Percentiles rank a stretch among this genome's conserved stretches.
Evolutionary conservation across 2,888 invertebrate genomes (phyloP).

Genomic region (Epirrhoe tristata): DNA sequence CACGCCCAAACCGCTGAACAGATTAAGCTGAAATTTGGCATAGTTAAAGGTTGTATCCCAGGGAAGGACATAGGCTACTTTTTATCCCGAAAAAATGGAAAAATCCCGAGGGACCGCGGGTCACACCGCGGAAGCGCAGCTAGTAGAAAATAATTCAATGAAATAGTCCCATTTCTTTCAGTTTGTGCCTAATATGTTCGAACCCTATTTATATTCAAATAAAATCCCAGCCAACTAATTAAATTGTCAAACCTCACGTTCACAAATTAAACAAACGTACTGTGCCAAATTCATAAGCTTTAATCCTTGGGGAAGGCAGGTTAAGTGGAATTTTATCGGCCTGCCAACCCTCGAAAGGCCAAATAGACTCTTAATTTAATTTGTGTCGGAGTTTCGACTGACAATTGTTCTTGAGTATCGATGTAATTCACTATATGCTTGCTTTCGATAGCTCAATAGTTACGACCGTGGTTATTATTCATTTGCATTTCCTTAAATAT

Average conservation of each 20-base stretch:
- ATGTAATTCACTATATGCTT: background rate
- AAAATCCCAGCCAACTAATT: conserved; percentile 8
- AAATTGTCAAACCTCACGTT: conserved; percentile 17
- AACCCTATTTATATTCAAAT: background rate
- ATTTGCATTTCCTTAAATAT: too few species aligned
- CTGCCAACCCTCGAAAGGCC: conserved; percentile 22
- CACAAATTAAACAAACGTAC: conserved; percentile 25
- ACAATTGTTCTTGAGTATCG: conserved; percentile 8
- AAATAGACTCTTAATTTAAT: conserved; percentile 23
- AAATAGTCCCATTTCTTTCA: too few species aligned
- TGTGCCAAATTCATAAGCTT: conserved; percentile 23
- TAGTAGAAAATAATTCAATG: too few species aligned
- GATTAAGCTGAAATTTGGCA: too few species aligned
- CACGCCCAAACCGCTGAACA: too few species aligned
- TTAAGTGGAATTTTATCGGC: conserved; percentile 34
- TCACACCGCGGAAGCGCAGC: too few species aligned
- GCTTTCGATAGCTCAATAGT: background rate
- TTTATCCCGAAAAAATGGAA: too few species aligned
- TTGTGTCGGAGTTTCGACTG: conserved; percentile 16
- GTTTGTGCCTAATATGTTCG: too few species aligned
- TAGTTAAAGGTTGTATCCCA: too few species aligned
- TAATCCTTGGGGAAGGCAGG: conserved; percentile 21
- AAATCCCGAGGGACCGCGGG: too few species aligned
- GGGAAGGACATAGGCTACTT: too few species aligned
- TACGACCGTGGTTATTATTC: too few species aligned